Evolutionary conservation across 2,888 invertebrate genomes (phyloP).

Genomic region (Balanococcus diminutus): DNA sequence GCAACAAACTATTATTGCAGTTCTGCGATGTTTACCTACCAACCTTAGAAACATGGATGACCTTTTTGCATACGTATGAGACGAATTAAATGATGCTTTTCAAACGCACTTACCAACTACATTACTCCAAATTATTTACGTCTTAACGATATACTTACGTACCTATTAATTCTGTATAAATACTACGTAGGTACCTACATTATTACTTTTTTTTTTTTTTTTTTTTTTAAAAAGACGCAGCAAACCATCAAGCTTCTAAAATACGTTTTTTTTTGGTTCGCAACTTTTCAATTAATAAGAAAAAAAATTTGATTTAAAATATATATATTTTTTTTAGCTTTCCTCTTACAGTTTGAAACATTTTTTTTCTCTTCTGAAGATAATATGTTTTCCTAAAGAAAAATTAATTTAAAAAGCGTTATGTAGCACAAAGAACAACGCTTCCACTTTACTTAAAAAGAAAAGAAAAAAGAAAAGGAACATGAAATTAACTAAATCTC

Average conservation of each 20-base stretch:
- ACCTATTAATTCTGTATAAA: not conserved
- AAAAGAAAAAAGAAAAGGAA: conserved; percentile 34
- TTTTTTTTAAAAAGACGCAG: not conserved
- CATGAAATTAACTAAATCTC: conserved; percentile 38
- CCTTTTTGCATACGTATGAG: not conserved
- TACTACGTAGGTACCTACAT: no score
- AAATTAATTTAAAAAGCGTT: conserved; percentile 40
- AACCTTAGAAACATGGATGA: not conserved
- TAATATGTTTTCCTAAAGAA: conserved; percentile 17
- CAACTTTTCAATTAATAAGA: conserved; percentile 35
- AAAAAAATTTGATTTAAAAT: conserved; percentile 32
- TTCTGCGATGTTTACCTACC: not conserved
- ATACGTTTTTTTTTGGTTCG: conserved; percentile 18
- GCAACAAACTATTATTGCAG: not conserved
- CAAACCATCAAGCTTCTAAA: not conserved
- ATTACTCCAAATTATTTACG: not conserved
- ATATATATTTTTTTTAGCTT: not conserved
- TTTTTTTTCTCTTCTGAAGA: conserved; percentile 21
- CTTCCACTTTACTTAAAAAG: conserved; percentile 35
- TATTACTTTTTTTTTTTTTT: no score
- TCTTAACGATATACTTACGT: not conserved
- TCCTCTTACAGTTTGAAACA: conserved; percentile 6
- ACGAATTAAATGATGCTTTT: not conserved
- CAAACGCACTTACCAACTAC: not conserved
- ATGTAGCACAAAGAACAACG: conserved; percentile 40